Base-by-base conservation (phyloP, 1,140 invertebrate species). In the Cydia pomonella region DNA sequence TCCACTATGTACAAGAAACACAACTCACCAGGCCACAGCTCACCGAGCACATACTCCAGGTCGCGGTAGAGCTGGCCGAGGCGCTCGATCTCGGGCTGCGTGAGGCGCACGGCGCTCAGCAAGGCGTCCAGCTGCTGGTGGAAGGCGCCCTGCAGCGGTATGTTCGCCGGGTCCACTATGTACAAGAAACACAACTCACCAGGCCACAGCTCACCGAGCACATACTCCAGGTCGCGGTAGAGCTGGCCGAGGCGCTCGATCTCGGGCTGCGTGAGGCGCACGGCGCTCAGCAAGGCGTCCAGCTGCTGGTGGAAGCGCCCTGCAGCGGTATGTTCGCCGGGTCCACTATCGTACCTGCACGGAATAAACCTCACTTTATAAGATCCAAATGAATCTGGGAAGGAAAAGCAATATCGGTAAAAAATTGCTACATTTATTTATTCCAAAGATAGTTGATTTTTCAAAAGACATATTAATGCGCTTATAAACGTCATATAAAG, bases 231-330 rank as follows among this genome's bases (percentile, higher is more conserved):
- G 80, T 94, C 93, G 0, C 69, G 33, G 75, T 92, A 93, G 5
- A 94, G 81, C n/a, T 38, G 2, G 18, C 80, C 76, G 41, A 93
- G 82, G 2, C 73, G 73, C 6, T 79, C 23, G 0, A 88, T 79
- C 74, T 94, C 91, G 13, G 82, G 72, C 50, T 93, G 85, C 18
- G 89, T 92, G 13, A 95, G 87, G 44, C 93, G 85, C 53, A 95
- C 81, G 25, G 87, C 78, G 0, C 87, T 76, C 74, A 94, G 73
- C 74, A 95, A 82, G 13, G 77, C 81, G 21, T 78, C 74, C n/a
- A 94, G 63, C 80, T 95, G 94, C 10, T 86, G 73, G 12, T 93
- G 84, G 80, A 95, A 94, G 85, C 84, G 0, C 84, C 89, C 0
- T 76, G 73, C 33, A 91, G 75, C 3, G 82, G 76, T 1, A 90